phyloP scores from a whole-genome alignment of 2,797 vertebrate species.

The Chelmon rostratus region DNA sequence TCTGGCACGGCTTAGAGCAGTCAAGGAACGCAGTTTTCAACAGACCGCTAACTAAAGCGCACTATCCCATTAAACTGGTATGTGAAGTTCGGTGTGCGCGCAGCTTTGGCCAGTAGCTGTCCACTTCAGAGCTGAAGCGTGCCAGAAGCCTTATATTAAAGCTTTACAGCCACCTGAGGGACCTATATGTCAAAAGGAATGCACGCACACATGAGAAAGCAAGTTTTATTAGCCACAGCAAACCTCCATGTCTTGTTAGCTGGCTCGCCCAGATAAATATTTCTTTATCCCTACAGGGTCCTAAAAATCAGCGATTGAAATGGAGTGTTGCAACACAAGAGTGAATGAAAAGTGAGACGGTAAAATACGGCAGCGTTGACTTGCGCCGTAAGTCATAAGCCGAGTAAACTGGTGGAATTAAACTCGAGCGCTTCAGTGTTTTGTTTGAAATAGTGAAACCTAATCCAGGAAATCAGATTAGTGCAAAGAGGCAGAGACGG shows the following conservation, averaged over 20 bases:
- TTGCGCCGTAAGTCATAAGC: neutral
- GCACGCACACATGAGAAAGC: slow-evolving; percentile 45
- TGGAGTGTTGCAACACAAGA: slow-evolving; percentile 4
- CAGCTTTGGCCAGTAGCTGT: slow-evolving; percentile 23
- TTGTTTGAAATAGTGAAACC: slow-evolving; percentile 43
- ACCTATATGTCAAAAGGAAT: slow-evolving; percentile 58
- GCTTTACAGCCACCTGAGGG: slow-evolving; percentile 59
- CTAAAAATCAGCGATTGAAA: slow-evolving; percentile 25
- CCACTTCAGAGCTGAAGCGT: slow-evolving; percentile 31
- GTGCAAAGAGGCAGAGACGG: slow-evolving; percentile 41
- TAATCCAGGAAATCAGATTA: slow-evolving; percentile 57
- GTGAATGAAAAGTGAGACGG: slow-evolving; percentile 32
- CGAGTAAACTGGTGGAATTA: slow-evolving; percentile 36
- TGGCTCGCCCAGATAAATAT: slow-evolving; percentile 45
- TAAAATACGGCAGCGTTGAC: slow-evolving; percentile 26
- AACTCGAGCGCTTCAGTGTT: slow-evolving; percentile 29
- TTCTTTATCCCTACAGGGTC: slow-evolving; percentile 31
- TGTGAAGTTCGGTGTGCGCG: slow-evolving; percentile 27
- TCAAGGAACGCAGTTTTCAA: slow-evolving; percentile 38
- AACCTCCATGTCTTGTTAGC: slow-evolving; percentile 46
- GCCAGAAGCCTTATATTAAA: slow-evolving; percentile 43
- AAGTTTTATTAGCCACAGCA: slow-evolving; percentile 58
- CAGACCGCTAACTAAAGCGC: slow-evolving; percentile 33
- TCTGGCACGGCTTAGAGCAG: slow-evolving; percentile 48
- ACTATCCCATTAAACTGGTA: slow-evolving; percentile 23